phyloP scores from a whole-genome alignment of 1,140 invertebrate species.

The Camponotus floridanus region DNA sequence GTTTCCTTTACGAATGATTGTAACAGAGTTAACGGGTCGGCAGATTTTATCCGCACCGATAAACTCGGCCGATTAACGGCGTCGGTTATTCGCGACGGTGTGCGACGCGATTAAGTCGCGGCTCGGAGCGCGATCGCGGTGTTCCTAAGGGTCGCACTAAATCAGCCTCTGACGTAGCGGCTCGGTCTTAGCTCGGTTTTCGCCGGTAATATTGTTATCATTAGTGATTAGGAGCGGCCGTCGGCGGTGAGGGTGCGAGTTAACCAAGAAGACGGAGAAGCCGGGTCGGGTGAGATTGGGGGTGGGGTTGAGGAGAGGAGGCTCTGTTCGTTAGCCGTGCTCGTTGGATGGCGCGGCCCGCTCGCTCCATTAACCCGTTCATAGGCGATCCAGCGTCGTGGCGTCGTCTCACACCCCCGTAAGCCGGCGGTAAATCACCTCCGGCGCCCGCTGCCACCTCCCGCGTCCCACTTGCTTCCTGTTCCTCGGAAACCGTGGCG shows the following conservation, averaged over 20 bases:
- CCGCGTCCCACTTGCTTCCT: constrained; percentile 45
- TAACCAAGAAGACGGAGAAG: constrained; percentile 48
- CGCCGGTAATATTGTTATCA: constrained; percentile 80
- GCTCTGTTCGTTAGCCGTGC: constrained; percentile 63
- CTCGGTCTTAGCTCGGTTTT: constrained; percentile 76
- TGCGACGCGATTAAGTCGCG: constrained; percentile 45
- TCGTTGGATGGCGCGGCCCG: constrained; percentile 54
- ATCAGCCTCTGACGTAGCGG: constrained; percentile 77
- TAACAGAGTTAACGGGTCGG: constrained; percentile 14
- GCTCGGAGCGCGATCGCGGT: constrained; percentile 52
- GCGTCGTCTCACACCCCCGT: constrained; percentile 76
- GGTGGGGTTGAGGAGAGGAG: constrained; percentile 18
- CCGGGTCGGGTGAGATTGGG: background rate
- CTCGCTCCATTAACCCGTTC: constrained; percentile 85
- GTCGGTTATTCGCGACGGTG: constrained; percentile 46
- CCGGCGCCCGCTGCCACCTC: constrained; percentile 65
- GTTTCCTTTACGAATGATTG: background rate
- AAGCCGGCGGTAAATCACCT: constrained; percentile 84
- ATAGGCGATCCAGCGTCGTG: constrained; percentile 81
- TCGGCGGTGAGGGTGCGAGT: constrained; percentile 26
- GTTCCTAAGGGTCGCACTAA: constrained; percentile 70
- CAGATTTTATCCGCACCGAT: constrained; percentile 36
- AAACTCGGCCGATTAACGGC: constrained; percentile 46
- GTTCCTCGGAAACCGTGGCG: constrained; percentile 71
- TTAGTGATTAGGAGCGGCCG: constrained; percentile 74